Conservation (phyloP, 2,797 vertebrate genomes). For the Gadopsis marmoratus region DNA sequence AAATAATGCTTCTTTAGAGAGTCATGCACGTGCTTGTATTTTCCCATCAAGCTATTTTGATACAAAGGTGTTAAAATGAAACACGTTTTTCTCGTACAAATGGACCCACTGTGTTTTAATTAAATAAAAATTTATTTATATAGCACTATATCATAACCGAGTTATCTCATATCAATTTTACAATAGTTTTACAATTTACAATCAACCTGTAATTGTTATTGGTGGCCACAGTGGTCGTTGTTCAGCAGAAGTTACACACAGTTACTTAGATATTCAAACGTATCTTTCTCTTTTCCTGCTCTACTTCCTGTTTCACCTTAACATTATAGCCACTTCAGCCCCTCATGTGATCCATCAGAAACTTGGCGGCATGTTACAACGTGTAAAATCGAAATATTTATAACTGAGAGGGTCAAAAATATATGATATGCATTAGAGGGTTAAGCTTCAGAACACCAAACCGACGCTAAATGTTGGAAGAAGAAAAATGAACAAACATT, state of each 20-base stretch:
- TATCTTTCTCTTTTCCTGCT: background rate
- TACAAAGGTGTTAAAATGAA: background rate
- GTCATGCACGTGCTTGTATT: background rate
- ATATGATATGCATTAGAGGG: background rate
- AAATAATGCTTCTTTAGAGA: background rate
- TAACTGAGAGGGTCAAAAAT: background rate
- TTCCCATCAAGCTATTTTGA: background rate
- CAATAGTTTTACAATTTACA: background rate
- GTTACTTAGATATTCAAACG: background rate
- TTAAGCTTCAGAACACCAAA: background rate
- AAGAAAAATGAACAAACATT: slow-evolving; percentile 4
- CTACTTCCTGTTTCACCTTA: background rate
- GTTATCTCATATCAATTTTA: too few species aligned
- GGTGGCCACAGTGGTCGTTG: background rate
- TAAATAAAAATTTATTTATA: too few species aligned
- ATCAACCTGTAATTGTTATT: background rate
- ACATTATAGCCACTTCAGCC: background rate
- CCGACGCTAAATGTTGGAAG: background rate
- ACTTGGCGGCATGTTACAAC: background rate
- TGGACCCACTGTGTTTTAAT: background rate
- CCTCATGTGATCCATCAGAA: background rate
- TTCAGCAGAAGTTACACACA: background rate
- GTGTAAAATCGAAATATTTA: background rate
- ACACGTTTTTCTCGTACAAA: background rate
- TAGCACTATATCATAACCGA: too few species aligned